Base-by-base conservation (phyloP, 2,113 vertebrate genomes). In the Apteryx owenii region DNA sequence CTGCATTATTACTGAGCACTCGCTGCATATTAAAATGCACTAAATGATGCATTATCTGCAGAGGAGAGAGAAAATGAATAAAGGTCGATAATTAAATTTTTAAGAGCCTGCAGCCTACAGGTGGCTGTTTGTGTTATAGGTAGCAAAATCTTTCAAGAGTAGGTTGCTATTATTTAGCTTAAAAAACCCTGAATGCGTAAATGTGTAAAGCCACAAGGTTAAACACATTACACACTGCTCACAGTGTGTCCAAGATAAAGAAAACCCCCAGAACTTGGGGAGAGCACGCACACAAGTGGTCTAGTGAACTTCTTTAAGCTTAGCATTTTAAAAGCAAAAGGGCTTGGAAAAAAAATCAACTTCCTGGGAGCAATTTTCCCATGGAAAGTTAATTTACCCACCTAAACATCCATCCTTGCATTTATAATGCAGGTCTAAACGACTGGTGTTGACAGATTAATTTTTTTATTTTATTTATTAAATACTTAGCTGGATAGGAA, bases 11-110 rank as follows among this genome's bases (percentile, higher is more conserved):
- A 70, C 88, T 14, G 70, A 90, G 88, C 56, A 54, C 38, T 92
- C 73, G 7, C 79, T 94, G 77, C 70, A 50, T 93, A 95, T 97
- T 96, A 93, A 97, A 96, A 95, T 91, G 81, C 76, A 91, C 40
- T 79, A 90, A 96, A 90, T 8, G 38, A 75, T 84, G 38, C 33
- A 75, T 73, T 94, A 95, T 68, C 86, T 96, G 85, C 80, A 96
- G 66, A 83, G 60, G 61, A 90, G 23, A 92, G 46, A 81, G 65
- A 50, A 93, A 78, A 75, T 0, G 5, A 81, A 90, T 83, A 81
- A 85, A 94, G 89, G 87, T 90, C 79, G 72, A 61, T 78, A 89
- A 93, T 71, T 62, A 88, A 26, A 56, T 31, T 78, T 89, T 71
- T 56, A 40, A 72, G 82, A 85, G 75, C 53, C 69, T 46, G 9